phyloP scores from a whole-genome alignment of 2,113 vertebrate species.

The Cyphomyrus discorhynchus region DNA sequence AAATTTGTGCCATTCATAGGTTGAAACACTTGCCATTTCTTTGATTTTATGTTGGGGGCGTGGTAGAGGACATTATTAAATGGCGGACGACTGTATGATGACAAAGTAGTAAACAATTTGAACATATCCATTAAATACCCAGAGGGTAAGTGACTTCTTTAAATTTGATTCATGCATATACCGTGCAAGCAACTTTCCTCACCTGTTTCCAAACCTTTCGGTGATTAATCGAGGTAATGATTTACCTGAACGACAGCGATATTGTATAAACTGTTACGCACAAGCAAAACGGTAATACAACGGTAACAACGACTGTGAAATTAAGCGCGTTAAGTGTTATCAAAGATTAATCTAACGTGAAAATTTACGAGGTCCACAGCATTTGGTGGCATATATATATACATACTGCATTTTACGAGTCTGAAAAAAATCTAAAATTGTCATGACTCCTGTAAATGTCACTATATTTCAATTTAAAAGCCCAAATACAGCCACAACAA shows the following conservation, averaged over 20 bases:
- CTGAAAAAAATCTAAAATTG: neutral
- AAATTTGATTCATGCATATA: neutral
- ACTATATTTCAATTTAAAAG: neutral
- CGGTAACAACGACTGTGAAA: neutral
- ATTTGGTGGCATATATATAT: neutral
- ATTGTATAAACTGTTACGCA: neutral
- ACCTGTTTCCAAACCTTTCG: neutral
- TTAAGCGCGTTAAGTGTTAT: neutral
- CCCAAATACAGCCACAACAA: neutral
- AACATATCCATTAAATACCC: neutral
- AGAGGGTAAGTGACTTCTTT: neutral
- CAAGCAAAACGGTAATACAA: neutral
- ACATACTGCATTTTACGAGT: neutral
- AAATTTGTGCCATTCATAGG: neutral
- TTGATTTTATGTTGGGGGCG: constrained; percentile 6
- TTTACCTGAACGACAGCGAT: neutral
- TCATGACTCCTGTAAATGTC: neutral
- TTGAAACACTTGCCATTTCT: neutral
- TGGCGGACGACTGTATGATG: neutral
- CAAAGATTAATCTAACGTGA: neutral
- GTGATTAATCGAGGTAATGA: neutral
- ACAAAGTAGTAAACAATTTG: neutral
- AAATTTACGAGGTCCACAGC: neutral
- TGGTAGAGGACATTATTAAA: constrained; percentile 2
- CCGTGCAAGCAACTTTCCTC: neutral